Percentiles rank a stretch among this genome's conserved stretches.
phyloP scores from a whole-genome alignment of 2,113 vertebrate species.

The Neomonachus schauinslandi region DNA sequence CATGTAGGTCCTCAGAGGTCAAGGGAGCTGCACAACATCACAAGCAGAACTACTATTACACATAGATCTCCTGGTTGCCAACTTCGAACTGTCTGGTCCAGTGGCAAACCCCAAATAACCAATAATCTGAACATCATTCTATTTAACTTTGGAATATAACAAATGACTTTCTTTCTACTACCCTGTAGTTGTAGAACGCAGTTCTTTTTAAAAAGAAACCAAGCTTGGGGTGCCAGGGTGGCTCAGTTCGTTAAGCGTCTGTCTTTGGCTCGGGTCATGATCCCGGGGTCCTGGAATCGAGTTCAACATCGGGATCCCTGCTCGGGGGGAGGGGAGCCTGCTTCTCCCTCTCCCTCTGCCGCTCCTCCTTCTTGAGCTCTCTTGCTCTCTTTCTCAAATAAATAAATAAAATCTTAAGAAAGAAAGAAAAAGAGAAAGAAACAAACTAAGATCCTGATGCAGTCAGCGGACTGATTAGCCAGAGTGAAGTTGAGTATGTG shows the following conservation, averaged over 20 bases:
- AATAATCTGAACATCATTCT: background rate
- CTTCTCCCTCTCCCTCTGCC: too few relatives aligned
- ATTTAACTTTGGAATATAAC: background rate
- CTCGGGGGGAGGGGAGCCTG: too few relatives aligned
- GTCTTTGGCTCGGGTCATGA: too few relatives aligned
- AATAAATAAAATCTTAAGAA: too few relatives aligned
- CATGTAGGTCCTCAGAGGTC: background rate
- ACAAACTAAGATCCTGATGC: background rate
- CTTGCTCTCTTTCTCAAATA: too few relatives aligned
- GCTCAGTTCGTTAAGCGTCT: too few relatives aligned
- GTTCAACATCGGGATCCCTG: too few relatives aligned
- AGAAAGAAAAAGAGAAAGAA: too few relatives aligned
- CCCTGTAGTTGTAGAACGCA: background rate
- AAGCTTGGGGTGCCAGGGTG: background rate
- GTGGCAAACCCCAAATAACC: background rate
- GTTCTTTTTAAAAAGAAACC: background rate
- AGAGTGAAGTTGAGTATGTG: background rate
- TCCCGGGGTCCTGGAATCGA: too few relatives aligned
- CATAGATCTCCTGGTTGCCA: background rate
- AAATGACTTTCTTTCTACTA: conserved; percentile 18
- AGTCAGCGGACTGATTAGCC: background rate
- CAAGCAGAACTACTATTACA: background rate
- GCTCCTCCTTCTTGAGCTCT: too few relatives aligned
- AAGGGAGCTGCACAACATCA: background rate
- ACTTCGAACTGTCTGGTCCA: background rate